A percentile compares a stretch with the other conserved stretches of the same genome.
Conservation (phyloP, 2,888 invertebrate species). For the Osmoderma eremita region DNA sequence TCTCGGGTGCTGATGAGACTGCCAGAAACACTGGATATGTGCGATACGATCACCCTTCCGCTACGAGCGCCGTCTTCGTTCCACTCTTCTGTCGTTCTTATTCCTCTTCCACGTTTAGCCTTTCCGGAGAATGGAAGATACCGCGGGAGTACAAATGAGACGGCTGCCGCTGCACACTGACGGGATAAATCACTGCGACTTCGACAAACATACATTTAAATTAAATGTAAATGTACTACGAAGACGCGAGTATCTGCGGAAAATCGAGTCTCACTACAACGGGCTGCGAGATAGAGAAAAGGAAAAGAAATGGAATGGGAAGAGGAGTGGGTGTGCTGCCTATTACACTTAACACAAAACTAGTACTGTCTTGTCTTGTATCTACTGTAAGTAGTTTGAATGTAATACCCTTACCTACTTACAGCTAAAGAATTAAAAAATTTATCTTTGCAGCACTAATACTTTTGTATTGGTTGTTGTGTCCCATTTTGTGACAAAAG, state of each 20-base stretch:
- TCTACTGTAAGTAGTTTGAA: neutral
- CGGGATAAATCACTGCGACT: slow-evolving; percentile 21
- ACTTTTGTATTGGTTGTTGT: no score
- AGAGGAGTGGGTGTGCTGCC: no score
- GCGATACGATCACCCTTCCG: slow-evolving; percentile 29
- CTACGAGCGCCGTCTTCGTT: neutral
- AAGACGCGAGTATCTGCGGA: slow-evolving; percentile 10
- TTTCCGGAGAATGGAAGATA: neutral
- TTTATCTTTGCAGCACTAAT: no score
- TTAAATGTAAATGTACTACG: slow-evolving; percentile 19
- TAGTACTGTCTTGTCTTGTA: neutral
- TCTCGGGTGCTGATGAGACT: slow-evolving; percentile 51
- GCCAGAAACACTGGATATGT: slow-evolving; percentile 46
- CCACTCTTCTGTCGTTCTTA: neutral
- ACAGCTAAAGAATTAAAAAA: no score
- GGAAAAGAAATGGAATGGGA: neutral
- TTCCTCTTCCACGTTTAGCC: neutral
- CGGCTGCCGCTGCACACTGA: neutral
- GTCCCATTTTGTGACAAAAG: no score
- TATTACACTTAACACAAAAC: neutral
- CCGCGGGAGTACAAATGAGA: slow-evolving; percentile 15
- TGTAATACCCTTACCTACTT: no score
- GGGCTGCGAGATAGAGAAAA: neutral
- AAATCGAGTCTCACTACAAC: slow-evolving; percentile 3
- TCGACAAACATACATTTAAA: slow-evolving; percentile 28